Conservation (phyloP, 2,797 vertebrate genomes). For the Gila robusta region DNA sequence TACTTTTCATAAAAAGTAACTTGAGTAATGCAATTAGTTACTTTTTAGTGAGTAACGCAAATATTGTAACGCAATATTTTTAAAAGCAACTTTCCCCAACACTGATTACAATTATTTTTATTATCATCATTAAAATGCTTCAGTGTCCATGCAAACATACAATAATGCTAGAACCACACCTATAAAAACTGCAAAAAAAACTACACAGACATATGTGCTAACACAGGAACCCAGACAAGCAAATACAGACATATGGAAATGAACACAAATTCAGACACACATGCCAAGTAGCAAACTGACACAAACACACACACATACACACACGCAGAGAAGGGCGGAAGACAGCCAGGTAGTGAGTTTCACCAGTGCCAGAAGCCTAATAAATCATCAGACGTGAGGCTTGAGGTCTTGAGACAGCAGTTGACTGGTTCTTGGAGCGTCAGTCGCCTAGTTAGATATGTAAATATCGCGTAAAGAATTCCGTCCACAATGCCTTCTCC, state of each 20-base stretch:
- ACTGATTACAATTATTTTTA: neutral
- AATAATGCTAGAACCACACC: neutral
- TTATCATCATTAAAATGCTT: neutral
- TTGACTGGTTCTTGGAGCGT: conserved; percentile 51
- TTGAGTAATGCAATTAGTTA: neutral
- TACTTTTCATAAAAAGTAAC: neutral
- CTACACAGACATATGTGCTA: conserved; percentile 15
- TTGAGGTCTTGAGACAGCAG: conserved; percentile 51
- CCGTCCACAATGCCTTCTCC: conserved; percentile 53
- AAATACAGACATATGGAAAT: conserved; percentile 42
- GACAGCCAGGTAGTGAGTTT: conserved; percentile 51
- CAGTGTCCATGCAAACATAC: neutral
- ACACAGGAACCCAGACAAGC: conserved; percentile 37
- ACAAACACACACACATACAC: neutral
- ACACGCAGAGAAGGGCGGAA: conserved; percentile 33
- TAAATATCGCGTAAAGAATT: conserved; percentile 61
- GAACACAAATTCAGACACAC: conserved; percentile 32
- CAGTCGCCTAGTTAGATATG: conserved; percentile 59
- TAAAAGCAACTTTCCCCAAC: neutral
- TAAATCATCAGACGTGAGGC: conserved; percentile 54
- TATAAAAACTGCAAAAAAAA: conserved; percentile 6
- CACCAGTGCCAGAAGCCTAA: conserved; percentile 40
- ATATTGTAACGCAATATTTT: neutral
- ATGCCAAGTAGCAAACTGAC: conserved; percentile 26
- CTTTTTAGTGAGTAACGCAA: neutral